Evolutionary conservation across 2,888 invertebrate genomes (phyloP).

Genomic region (Nomada lathburiana): DNA sequence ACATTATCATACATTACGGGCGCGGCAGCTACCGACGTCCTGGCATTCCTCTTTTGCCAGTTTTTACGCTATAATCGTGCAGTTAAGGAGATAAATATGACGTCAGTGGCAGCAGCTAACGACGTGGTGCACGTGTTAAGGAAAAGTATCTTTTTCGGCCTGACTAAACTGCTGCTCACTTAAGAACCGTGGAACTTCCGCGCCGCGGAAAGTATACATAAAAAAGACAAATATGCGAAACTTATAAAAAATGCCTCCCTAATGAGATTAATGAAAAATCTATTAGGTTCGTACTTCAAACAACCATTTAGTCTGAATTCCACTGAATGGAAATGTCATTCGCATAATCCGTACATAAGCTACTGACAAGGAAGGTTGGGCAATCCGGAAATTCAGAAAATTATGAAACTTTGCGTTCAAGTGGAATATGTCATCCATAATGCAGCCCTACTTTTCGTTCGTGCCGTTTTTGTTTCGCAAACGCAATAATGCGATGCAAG

Average conservation of each 20-base stretch:
- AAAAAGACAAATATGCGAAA: not conserved
- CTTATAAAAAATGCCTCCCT: not conserved
- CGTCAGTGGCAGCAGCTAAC: conserved; percentile 78
- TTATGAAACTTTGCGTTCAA: no score
- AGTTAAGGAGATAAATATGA: conserved; percentile 81
- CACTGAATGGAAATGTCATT: no score
- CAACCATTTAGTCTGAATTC: no score
- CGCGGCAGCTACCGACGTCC: conserved; percentile 45
- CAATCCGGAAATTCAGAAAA: no score
- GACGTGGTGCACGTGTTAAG: conserved; percentile 67
- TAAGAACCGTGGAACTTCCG: conserved; percentile 39
- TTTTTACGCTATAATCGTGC: conserved; percentile 78
- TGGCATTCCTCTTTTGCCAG: conserved; percentile 68
- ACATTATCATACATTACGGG: conserved; percentile 72
- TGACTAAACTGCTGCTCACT: conserved; percentile 60
- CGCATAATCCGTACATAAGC: no score
- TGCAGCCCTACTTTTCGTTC: no score
- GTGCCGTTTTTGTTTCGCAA: no score
- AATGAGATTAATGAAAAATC: not conserved
- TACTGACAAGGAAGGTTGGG: no score
- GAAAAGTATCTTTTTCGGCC: conserved; percentile 72
- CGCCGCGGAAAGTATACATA: conserved; percentile 19
- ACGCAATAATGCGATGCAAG: no score
- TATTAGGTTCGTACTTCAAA: no score
- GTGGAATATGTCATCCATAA: no score